Conservation (phyloP, 2,888 invertebrate genomes). For the Margaritifera margaritifera region DNA sequence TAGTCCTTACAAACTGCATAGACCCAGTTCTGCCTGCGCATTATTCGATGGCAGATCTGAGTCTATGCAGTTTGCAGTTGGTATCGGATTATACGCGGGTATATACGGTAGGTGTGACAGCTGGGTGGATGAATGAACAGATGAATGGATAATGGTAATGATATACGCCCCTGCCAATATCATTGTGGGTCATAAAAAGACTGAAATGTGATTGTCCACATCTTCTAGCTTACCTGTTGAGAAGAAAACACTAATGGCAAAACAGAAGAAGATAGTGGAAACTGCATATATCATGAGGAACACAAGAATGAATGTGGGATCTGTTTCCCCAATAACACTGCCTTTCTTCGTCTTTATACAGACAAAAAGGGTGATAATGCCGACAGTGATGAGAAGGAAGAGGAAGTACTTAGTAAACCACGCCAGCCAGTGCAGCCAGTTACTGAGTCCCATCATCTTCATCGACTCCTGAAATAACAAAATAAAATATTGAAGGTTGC, state of each 20-base stretch:
- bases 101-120: too few relatives aligned
- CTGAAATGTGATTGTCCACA: too few relatives aligned
- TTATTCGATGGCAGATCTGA: too few relatives aligned
- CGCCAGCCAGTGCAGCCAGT: constrained; percentile 89
- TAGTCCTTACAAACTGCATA: too few relatives aligned
- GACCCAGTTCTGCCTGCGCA: too few relatives aligned
- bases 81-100: too few relatives aligned
- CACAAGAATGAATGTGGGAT: constrained; percentile 80
- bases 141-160: too few relatives aligned
- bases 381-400: constrained; percentile 79
- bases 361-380: constrained; percentile 72
- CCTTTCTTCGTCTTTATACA: constrained; percentile 49
- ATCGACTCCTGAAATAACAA: constrained; percentile 82
- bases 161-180: too few relatives aligned
- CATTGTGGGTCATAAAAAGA: too few relatives aligned
- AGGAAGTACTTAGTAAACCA: constrained; percentile 88
- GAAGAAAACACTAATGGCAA: constrained; percentile 86
- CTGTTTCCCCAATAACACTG: constrained; percentile 81
- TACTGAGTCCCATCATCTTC: constrained; percentile 91
- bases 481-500: neutral
- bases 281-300: constrained; percentile 83
- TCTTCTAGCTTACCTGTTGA: constrained; percentile 78
- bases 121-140: too few relatives aligned
- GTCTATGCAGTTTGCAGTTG: too few relatives aligned
- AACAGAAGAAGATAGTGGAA: constrained; percentile 84